Evolutionary conservation across 2,888 invertebrate species (phyloP).

Genomic region (Uloborus plumipes): DNA sequence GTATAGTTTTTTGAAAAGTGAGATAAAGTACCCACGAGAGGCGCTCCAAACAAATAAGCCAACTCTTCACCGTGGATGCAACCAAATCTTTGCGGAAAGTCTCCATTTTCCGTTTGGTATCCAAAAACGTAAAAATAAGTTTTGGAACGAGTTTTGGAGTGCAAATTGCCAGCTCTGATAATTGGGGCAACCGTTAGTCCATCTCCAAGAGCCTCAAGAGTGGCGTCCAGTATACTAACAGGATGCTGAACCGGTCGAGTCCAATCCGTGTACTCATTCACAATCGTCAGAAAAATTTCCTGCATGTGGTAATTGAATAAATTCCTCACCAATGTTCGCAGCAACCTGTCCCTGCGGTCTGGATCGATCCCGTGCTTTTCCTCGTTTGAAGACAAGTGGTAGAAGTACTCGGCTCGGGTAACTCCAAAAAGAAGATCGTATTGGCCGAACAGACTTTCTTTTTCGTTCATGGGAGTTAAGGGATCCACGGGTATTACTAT

Average conservation of each 20-base stretch:
- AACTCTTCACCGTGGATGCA: slow-evolving; percentile 94
- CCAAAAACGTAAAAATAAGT: slow-evolving; percentile 92
- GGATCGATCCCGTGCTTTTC: slow-evolving; percentile 91
- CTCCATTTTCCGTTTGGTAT: slow-evolving; percentile 91
- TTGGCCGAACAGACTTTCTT: slow-evolving; percentile 70
- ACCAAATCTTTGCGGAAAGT: slow-evolving; percentile 87
- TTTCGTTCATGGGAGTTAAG: slow-evolving; percentile 76
- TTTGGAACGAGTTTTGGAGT: slow-evolving; percentile 77
- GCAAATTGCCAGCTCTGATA: slow-evolving; percentile 88
- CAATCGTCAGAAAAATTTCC: slow-evolving; percentile 78
- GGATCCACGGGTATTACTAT: slow-evolving; percentile 76
- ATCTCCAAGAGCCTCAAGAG: slow-evolving; percentile 91
- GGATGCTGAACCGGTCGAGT: slow-evolving; percentile 78
- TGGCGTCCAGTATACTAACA: slow-evolving; percentile 74
- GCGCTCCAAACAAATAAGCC: slow-evolving; percentile 91
- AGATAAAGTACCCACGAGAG: slow-evolving; percentile 80
- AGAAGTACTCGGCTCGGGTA: slow-evolving; percentile 91
- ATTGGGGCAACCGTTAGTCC: slow-evolving; percentile 92
- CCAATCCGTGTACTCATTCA: slow-evolving; percentile 98
- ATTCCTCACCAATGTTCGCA: slow-evolving; percentile 84
- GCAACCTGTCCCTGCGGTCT: slow-evolving; percentile 69
- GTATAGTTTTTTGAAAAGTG: slow-evolving; percentile 92
- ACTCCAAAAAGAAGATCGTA: slow-evolving; percentile 93
- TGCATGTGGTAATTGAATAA: slow-evolving; percentile 86
- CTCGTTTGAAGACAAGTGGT: slow-evolving; percentile 84